phyloP scores from a whole-genome alignment of 2,113 vertebrate species.

The Lucifuga dentata region DNA sequence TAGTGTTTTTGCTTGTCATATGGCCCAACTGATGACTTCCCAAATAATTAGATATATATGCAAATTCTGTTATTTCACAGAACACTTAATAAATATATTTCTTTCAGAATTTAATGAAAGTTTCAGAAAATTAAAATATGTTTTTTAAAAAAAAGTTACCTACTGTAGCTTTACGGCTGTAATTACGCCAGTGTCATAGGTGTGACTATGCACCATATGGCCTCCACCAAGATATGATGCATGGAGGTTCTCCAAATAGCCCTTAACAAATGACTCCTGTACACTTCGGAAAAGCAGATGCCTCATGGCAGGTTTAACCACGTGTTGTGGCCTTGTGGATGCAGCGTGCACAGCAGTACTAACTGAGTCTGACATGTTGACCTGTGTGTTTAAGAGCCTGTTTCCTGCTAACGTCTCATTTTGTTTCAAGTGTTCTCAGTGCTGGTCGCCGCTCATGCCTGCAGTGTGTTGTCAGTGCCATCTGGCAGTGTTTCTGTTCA shows the following conservation, averaged over 20 bases:
- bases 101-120: too few species aligned
- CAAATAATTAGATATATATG: too few species aligned
- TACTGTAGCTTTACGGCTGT: too few species aligned
- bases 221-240: conserved; percentile 34
- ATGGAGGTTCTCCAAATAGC: conserved; percentile 30
- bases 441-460: conserved; percentile 30
- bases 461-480: conserved; percentile 53
- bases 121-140: too few species aligned
- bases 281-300: conserved; percentile 8
- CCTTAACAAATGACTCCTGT: conserved; percentile 21
- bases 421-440: conserved; percentile 55
- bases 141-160: too few species aligned
- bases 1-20: too few species aligned
- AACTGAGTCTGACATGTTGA: conserved; percentile 65
- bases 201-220: conserved; percentile 15
- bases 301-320: conserved; percentile 33
- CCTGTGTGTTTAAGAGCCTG: conserved; percentile 63
- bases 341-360: conserved; percentile 32
- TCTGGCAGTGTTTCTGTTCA: conserved; percentile 58
- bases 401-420: conserved; percentile 62
- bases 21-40: too few species aligned
- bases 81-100: too few species aligned
- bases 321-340: conserved; percentile 40
- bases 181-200: conserved; percentile 1
- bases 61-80: too few species aligned